A percentile compares a stretch with the other conserved stretches of the same genome.
Evolutionary conservation across 2,888 invertebrate species (phyloP).

Genomic region (Blera fallax): DNA sequence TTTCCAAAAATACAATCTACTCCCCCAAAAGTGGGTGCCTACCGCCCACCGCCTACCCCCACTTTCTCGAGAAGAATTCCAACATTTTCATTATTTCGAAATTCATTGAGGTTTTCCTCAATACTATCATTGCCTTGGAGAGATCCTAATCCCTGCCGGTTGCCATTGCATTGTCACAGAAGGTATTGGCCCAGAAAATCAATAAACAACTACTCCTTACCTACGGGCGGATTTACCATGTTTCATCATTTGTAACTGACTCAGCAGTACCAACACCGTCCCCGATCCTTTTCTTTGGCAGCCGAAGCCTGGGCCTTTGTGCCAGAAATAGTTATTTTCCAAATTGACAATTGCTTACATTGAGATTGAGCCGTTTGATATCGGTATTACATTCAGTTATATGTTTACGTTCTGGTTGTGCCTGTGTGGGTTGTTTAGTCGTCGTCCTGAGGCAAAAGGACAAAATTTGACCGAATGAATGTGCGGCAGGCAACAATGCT

Average conservation of each 20-base stretch:
- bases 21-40: background rate
- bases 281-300: background rate
- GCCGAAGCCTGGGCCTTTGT: constrained; percentile 1
- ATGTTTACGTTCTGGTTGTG: background rate
- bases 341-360: constrained; percentile 53
- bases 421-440: background rate
- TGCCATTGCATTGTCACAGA: constrained; percentile 27
- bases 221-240: constrained; percentile 14
- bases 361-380: constrained; percentile 42
- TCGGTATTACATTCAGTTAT: constrained; percentile 3
- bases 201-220: constrained; percentile 37
- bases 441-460: background rate
- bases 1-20: constrained; percentile 11
- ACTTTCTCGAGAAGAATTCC: background rate
- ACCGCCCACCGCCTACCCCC: background rate
- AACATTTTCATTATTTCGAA: constrained; percentile 45
- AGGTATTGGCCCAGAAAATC: constrained; percentile 42
- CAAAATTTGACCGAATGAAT: background rate
- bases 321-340: constrained; percentile 46
- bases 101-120: constrained; percentile 50
- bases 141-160: constrained; percentile 36
- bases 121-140: constrained; percentile 8
- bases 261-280: constrained; percentile 28
- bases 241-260: constrained; percentile 47
- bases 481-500: background rate